Evolutionary conservation across 2,888 invertebrate genomes (phyloP).

Genomic region (Achlya flavicornis): DNA sequence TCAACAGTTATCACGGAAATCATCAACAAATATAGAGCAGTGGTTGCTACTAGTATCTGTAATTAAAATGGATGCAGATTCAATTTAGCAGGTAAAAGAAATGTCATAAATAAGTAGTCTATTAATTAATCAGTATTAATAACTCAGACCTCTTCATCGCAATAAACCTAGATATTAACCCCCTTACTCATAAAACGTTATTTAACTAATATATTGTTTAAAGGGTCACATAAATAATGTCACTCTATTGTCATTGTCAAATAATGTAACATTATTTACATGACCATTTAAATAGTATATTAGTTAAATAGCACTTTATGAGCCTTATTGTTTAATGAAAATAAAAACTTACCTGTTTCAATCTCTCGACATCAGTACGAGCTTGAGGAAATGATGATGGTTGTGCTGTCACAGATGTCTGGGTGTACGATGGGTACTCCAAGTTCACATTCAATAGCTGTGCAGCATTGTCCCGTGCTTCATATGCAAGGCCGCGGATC

Average conservation of each 20-base stretch:
- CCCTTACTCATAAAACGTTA: no score
- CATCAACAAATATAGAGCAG: no score
- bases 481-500: constrained; percentile 86
- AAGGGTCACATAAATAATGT: no score
- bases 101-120: background rate
- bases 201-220: no score
- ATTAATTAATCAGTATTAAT: background rate
- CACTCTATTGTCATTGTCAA: no score
- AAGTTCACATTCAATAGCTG: constrained; percentile 80
- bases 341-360: constrained; percentile 71
- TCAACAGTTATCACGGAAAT: no score
- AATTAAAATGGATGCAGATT: no score
- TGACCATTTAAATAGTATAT: no score
- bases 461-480: constrained; percentile 83
- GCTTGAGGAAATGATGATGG: constrained; percentile 55
- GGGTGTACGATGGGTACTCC: constrained; percentile 75
- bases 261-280: no score
- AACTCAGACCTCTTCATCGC: no score
- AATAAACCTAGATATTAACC: background rate
- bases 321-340: constrained; percentile 17
- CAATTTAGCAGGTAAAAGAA: background rate
- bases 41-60: no score
- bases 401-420: constrained; percentile 54
- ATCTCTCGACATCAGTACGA: constrained; percentile 75
- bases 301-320: no score